Conservation (phyloP, 2,797 vertebrate genomes). For the Presbytis comata region DNA sequence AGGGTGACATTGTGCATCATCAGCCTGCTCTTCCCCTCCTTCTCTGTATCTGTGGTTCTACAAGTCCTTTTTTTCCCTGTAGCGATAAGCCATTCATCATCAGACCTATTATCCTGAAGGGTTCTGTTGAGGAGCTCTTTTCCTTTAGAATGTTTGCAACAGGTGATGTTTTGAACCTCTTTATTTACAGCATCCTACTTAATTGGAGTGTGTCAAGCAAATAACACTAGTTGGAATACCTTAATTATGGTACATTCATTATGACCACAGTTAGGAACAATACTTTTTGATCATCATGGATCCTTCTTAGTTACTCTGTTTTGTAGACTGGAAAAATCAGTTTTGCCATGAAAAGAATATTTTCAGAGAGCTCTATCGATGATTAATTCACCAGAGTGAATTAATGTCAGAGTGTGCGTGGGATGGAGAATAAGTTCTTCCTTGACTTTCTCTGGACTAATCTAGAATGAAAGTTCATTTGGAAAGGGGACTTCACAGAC, state of each 20-base stretch:
- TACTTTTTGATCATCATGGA: constrained; percentile 64
- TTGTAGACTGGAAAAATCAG: constrained; percentile 63
- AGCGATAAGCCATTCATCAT: not conserved
- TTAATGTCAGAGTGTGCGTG: not conserved
- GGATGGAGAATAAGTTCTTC: constrained; percentile 45
- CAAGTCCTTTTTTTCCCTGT: not conserved
- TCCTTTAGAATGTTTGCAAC: constrained; percentile 24
- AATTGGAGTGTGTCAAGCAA: constrained; percentile 77
- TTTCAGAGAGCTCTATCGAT: constrained; percentile 53
- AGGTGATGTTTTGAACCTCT: constrained; percentile 45
- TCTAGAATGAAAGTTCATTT: constrained; percentile 44
- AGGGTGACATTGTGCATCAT: not conserved
- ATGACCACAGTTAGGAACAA: constrained; percentile 74
- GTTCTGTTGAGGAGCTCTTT: not conserved
- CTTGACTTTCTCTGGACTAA: not conserved
- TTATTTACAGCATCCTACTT: constrained; percentile 81
- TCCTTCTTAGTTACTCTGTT: constrained; percentile 72
- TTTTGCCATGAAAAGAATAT: constrained; percentile 58
- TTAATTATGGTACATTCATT: constrained; percentile 83
- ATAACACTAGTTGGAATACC: constrained; percentile 74
- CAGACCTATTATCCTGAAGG: constrained; percentile 8
- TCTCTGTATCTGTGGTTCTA: not conserved
- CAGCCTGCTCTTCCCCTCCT: not conserved
- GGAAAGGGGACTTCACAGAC: not conserved
- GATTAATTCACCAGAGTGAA: constrained; percentile 34